Percentiles rank a stretch among this genome's conserved stretches.
Evolutionary conservation across 2,888 invertebrate genomes (phyloP).

Genomic region (Spicauda simplicius): DNA sequence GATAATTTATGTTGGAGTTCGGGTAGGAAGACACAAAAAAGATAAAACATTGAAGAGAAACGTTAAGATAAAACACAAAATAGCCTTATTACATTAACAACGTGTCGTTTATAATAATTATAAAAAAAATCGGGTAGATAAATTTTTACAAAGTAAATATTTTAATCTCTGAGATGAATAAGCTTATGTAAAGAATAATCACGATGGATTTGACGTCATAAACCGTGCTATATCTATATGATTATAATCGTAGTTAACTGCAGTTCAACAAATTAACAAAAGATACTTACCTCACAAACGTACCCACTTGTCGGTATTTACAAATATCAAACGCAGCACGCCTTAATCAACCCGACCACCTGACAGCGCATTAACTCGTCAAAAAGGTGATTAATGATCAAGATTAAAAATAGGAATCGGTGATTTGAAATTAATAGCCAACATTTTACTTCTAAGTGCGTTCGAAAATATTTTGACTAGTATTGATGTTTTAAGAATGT

Average conservation of each 20-base stretch:
- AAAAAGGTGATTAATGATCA: slow-evolving; percentile 29
- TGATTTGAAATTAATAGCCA: slow-evolving; percentile 30
- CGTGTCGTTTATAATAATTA: too few relatives aligned
- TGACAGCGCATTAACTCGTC: slow-evolving; percentile 27
- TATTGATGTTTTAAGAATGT: slow-evolving; percentile 30
- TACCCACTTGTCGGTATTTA: slow-evolving; percentile 26
- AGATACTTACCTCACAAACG: slow-evolving; percentile 6
- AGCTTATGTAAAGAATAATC: too few relatives aligned
- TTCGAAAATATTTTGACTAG: slow-evolving; percentile 22
- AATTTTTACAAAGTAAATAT: too few relatives aligned
- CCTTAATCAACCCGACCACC: slow-evolving; percentile 28
- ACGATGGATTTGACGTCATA: too few relatives aligned
- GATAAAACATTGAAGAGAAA: too few relatives aligned
- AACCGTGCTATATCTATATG: too few relatives aligned
- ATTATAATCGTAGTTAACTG: background rate
- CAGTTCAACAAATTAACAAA: background rate
- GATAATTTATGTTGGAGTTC: too few relatives aligned
- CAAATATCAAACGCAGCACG: slow-evolving; percentile 24
- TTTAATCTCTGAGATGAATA: too few relatives aligned
- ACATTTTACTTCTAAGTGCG: slow-evolving; percentile 12
- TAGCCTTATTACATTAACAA: too few relatives aligned
- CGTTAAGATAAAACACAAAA: too few relatives aligned
- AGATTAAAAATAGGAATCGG: slow-evolving; percentile 23
- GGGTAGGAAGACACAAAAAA: too few relatives aligned
- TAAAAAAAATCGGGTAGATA: too few relatives aligned